These are phyloP conservation scores for Agrilus planipennis DNA, from an alignment of 1,140 invertebrate species.

Conservation along the genomic window DNA sequence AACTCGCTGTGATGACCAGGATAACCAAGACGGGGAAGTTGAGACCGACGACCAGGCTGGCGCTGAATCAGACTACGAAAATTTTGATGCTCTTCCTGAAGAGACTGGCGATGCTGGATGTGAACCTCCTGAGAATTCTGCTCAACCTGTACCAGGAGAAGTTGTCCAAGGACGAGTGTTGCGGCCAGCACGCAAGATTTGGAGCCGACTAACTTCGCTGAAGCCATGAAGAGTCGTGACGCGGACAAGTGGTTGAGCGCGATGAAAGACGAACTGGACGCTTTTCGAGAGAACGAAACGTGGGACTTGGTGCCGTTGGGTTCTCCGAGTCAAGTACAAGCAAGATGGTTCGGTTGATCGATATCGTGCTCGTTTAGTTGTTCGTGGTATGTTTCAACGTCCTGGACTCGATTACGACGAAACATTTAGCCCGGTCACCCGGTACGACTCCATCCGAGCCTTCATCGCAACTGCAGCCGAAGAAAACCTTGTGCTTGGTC, in stretches of 20 bases:
- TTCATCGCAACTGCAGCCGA: conserved; percentile 30
- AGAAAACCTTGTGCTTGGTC: conserved; percentile 24
- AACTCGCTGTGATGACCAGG: too few relatives aligned
- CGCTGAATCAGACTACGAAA: too few relatives aligned
- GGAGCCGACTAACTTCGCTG: too few relatives aligned
- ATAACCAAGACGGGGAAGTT: too few relatives aligned
- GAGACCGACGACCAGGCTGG: too few relatives aligned
- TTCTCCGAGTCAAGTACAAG: conserved; percentile 2
- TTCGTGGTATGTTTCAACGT: conserved; percentile 11
- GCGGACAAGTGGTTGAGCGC: conserved; percentile 22
- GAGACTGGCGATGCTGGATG: too few relatives aligned
- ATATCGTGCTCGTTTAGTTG: conserved; percentile 30
- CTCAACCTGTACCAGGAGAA: too few relatives aligned
- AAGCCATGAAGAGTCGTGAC: conserved; percentile 5
- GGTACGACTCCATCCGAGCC: conserved; percentile 30
- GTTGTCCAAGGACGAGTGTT: too few relatives aligned
- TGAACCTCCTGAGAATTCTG: too few relatives aligned
- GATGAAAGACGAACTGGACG: conserved; percentile 22
- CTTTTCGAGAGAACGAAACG: conserved; percentile 25
- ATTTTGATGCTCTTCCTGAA: too few relatives aligned
- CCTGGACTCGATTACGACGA: conserved; percentile 32
- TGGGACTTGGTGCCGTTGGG: conserved; percentile 31
- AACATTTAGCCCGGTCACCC: conserved; percentile 32
- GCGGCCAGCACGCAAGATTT: too few relatives aligned
- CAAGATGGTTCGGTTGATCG: conserved; percentile 7